Conservation (phyloP, 2,888 invertebrate species). For the Tolmerus cingulatus region DNA sequence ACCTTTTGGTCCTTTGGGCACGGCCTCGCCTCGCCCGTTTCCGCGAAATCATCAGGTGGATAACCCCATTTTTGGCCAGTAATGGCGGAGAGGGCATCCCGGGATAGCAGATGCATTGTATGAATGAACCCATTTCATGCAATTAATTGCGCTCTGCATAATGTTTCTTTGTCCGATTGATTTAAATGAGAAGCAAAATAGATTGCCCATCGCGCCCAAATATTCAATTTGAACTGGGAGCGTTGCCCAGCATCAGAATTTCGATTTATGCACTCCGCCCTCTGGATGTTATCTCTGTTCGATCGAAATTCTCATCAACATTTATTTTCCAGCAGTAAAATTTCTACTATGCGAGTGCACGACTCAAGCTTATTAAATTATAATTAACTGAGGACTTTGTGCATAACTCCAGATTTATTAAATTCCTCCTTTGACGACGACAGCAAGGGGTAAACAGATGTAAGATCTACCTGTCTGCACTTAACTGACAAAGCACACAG, state of each 20-base stretch:
- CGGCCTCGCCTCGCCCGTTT: background rate
- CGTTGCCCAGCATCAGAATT: background rate
- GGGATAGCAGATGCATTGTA: background rate
- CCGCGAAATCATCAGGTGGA: conserved; percentile 13
- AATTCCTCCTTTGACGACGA: background rate
- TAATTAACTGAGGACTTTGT: conserved; percentile 11
- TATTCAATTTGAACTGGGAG: conserved; percentile 4
- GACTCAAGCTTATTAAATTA: conserved; percentile 6
- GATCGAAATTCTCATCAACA: background rate
- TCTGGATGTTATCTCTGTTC: background rate
- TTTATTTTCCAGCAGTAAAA: background rate
- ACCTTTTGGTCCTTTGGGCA: background rate
- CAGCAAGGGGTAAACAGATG: background rate
- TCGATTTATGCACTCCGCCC: background rate
- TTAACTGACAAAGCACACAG: background rate
- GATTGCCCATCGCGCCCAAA: background rate
- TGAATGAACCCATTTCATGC: conserved; percentile 7
- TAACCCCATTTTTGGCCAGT: background rate
- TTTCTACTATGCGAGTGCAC: background rate
- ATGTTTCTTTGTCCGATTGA: conserved; percentile 29
- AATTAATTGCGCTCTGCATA: conserved; percentile 32
- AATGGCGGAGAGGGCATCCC: background rate
- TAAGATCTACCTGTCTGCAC: background rate
- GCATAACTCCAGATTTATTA: background rate
- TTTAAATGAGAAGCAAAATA: conserved; percentile 25